Base-by-base conservation (phyloP, 2,113 vertebrate genomes). In the Lanius ludovicianus region DNA sequence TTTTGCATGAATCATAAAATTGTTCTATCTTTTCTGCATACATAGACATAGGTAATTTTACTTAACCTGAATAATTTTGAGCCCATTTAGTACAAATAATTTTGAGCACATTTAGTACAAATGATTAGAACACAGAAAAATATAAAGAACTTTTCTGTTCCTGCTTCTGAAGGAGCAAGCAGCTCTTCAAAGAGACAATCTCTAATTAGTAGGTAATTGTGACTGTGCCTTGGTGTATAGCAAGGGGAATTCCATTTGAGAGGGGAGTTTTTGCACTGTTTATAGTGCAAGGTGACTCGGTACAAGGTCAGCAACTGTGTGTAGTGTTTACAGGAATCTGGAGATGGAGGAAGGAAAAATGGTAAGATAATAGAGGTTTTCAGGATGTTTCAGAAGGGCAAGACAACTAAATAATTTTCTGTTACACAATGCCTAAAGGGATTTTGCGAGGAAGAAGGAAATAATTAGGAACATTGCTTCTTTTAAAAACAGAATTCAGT, bases 281-380 rank as follows among this genome's bases (percentile, higher is more conserved):
- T 47, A 0, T 64, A 31, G 17, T 2, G 1, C 41, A 28, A 7
- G 31, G 41, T 71, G 53, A 30, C 49, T 87, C 0, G 0, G 30
- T 64, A 41, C 33, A 37, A 63, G 56, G 37, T 52, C 70, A 60
- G 49, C 80, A 79, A 10, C 22, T 49, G 2, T 53, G 18, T 64
- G 22, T 69, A 16, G 50, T 25, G 10, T 69, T 91, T 62, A 44
- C 33, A 73, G 33, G 33, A 80, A 35, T 79, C 19, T 2, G 3
- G 53, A 47, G 41, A 17, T 33, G 39, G 28, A 85, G 35, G 31
- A 91, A 57, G 63, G 39, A 69, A 47, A 87, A 77, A 65, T 19
- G 10, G 11, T 79, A 75, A 59, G 69, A 52, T 62, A n/a, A 41
- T 69, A 52, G 47, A 79, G 33, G 42, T 57, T 91, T 76, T 86